phyloP scores from a whole-genome alignment of 1,140 invertebrate genomes.

The Drosophila melanica region DNA sequence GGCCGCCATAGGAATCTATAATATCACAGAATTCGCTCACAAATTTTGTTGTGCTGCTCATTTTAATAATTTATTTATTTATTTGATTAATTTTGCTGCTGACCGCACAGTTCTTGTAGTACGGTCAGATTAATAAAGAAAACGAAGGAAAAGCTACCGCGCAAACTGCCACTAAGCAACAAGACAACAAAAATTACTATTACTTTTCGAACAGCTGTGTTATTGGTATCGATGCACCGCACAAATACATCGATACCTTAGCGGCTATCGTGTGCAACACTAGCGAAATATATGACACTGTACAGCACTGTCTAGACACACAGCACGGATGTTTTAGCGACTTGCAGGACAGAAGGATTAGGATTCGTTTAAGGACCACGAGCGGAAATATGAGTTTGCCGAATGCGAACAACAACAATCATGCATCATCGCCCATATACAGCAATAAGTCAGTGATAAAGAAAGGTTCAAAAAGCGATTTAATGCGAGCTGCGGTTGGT shows the following conservation, averaged over 20 bases:
- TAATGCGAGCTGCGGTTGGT: slow-evolving; percentile 76
- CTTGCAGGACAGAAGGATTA: slow-evolving; percentile 62
- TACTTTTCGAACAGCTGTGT: slow-evolving; percentile 37
- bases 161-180: slow-evolving; percentile 14
- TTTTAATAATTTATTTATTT: slow-evolving; percentile 19
- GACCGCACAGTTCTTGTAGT: not conserved
- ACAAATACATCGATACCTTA: slow-evolving; percentile 5
- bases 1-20: slow-evolving; percentile 85
- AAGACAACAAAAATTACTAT: slow-evolving; percentile 38
- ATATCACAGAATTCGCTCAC: slow-evolving; percentile 85
- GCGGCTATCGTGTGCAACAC: slow-evolving; percentile 31
- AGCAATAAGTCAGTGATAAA: slow-evolving; percentile 54
- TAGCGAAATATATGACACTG: slow-evolving; percentile 2
- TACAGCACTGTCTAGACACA: slow-evolving; percentile 34
- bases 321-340: slow-evolving; percentile 41
- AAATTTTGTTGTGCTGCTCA: slow-evolving; percentile 66
- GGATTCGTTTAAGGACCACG: slow-evolving; percentile 53
- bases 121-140: slow-evolving; percentile 6
- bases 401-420: slow-evolving; percentile 62
- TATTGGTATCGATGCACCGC: not conserved
- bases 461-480: slow-evolving; percentile 75
- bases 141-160: slow-evolving; percentile 23
- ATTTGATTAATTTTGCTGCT: not conserved
- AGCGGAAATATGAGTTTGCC: slow-evolving; percentile 67
- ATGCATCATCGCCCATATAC: slow-evolving; percentile 57